Base-by-base conservation (phyloP, 2,888 invertebrate genomes). In the Trisateles emortualis region DNA sequence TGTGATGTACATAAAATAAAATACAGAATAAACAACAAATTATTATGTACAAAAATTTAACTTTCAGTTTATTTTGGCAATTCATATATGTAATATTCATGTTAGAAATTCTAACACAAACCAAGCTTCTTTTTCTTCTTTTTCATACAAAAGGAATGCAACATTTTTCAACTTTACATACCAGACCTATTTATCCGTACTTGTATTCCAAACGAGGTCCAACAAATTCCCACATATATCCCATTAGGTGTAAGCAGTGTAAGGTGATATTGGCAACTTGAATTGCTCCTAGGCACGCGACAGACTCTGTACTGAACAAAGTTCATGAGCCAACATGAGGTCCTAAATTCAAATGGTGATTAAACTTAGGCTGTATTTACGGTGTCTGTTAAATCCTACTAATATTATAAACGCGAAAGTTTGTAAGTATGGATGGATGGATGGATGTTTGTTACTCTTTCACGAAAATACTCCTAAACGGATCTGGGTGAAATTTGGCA, bases 271-370 rank as follows among this genome's bases (percentile, higher is more conserved):
- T 50, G 35, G 51, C 38, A 39, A 57, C 70, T 64, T 56, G 60
- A 83, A 85, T 82, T 80, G 83, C 84, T 55, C 58, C 60, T 57
- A 72, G 68, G 68, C 85, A 84, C 85, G 83, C 79, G 52, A 74
- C 53, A 54, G 60, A 56, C 44, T 32, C 39, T 38, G 52, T 39
- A 33, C 42, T 3, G 40, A 38, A 46, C 46, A 52, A 41, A 45
- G 45, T 40, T 45, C 40, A 45, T 40, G 39, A 6, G 11, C 10
- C 24, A 8, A 50, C 40, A 19, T 42, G 22, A 35, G 50, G 22
- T 8, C 24, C 36, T 52, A 52, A 52, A 52, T 52, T 46, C 41
- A 35, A 47, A 47, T 5, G 11, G n/a, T 17, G 26, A 38, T 39
- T 53, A 42, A n/a, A 32, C 14, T 42, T 42, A 49, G 29, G 49